Conservation (phyloP, 2,888 invertebrate genomes). For the Frankliniella intonsa region DNA sequence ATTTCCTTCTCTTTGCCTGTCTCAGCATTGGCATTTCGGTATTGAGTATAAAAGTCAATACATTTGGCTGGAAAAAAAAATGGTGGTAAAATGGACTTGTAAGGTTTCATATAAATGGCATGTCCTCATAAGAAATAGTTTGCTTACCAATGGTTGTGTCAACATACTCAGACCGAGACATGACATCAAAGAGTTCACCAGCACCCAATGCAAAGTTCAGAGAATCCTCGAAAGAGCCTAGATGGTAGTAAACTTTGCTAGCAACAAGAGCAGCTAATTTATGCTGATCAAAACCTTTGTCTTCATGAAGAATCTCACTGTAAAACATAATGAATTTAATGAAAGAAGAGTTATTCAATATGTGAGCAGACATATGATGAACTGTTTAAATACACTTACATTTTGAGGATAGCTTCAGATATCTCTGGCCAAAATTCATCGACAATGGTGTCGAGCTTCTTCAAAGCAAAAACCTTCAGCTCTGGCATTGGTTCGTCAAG, state of each 20-base stretch:
- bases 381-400: conserved; percentile 53
- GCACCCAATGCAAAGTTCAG: conserved; percentile 96
- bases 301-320: conserved; percentile 91
- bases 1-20: conserved; percentile 60
- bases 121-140: conserved; percentile 17
- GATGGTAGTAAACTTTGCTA: conserved; percentile 96
- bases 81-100: conserved; percentile 3
- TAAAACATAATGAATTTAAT: conserved; percentile 30
- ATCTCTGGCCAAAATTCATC: conserved; percentile 99
- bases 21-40: conserved; percentile 68
- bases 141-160: conserved; percentile 80
- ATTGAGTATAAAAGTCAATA: conserved; percentile 92
- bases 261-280: conserved; percentile 94
- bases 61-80: conserved; percentile 69
- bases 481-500: conserved; percentile 91
- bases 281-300: conserved; percentile 79
- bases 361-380: neutral
- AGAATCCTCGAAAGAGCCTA: conserved; percentile 95
- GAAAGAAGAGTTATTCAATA: neutral
- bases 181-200: conserved; percentile 91
- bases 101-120: conserved; percentile 28
- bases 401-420: conserved; percentile 94
- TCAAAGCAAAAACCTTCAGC: conserved; percentile 87
- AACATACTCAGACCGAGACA: conserved; percentile 89
- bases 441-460: conserved; percentile 87